phyloP scores from a whole-genome alignment of 2,888 invertebrate genomes.

The Agriopis aurantiaria region DNA sequence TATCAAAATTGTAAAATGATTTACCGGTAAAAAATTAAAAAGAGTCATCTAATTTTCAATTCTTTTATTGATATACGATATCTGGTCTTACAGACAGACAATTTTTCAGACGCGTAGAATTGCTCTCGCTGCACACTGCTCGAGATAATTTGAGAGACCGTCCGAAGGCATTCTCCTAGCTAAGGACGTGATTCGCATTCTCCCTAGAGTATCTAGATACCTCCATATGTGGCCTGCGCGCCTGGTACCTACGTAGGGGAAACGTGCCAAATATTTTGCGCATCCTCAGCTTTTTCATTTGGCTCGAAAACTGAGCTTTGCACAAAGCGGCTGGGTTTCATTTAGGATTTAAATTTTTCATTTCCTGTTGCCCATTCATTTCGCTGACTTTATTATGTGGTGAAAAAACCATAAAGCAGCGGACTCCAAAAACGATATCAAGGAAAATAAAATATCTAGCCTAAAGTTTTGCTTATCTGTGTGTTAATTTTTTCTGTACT shows the following conservation, averaged over 20 bases:
- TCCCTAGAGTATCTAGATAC: slow-evolving; percentile 54
- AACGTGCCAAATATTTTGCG: slow-evolving; percentile 65
- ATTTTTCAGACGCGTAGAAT: slow-evolving; percentile 53
- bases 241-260: slow-evolving; percentile 48
- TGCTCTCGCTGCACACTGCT: slow-evolving; percentile 55
- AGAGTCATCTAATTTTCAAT: too few species aligned
- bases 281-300: slow-evolving; percentile 62
- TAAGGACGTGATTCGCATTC: slow-evolving; percentile 69
- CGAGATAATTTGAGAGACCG: slow-evolving; percentile 63
- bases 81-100: slow-evolving; percentile 34
- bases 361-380: slow-evolving; percentile 24
- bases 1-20: too few species aligned
- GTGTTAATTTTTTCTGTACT: background rate
- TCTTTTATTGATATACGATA: too few species aligned
- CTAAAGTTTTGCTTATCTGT: background rate
- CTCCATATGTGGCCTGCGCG: slow-evolving; percentile 51
- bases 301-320: slow-evolving; percentile 49
- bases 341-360: slow-evolving; percentile 39
- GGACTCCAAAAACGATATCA: slow-evolving; percentile 8
- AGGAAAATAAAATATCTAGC: background rate
- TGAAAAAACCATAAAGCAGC: slow-evolving; percentile 1
- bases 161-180: slow-evolving; percentile 59
- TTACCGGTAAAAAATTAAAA: too few species aligned
- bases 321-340: slow-evolving; percentile 49
- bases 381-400: slow-evolving; percentile 11